Evolutionary conservation across 1,140 invertebrate genomes (phyloP), one percentile per base, ranked within the genome.

Genomic region (Drosophila nigrodunni): DNA sequence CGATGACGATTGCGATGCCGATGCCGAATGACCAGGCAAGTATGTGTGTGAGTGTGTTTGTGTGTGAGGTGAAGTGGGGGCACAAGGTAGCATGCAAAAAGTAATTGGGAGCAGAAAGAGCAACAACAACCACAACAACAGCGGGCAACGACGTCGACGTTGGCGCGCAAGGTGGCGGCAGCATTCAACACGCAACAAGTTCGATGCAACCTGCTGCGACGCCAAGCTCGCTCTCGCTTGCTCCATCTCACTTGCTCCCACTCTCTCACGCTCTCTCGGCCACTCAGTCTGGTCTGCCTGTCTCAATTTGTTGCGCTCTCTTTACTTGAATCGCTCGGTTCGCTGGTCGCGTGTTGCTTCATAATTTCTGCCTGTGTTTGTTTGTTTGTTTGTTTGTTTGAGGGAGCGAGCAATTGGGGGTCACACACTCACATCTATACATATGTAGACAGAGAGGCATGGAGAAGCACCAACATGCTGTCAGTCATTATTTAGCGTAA

Each of bases 21-120:
- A 52, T 82, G 61, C 47, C 52, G 50, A 72, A 60, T 70, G 66
- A 69, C 58, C 73, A 76, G 39, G 57, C 66, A 67, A 39, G 15
- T 11, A 18, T 41, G 58, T 64, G 65, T 21, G 39, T 50, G 30
- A 54, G 68, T 39, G 37, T 52, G 35, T 46, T 41, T 61, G 13
- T 67, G 73, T 76, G 74, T 80, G 78, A 73, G 82, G 82, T 85
- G 78, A 85, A 85, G 82, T 85, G 82, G 82, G 82, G 78, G 82
- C 82, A 81, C 82, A 86, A 86, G 82, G 82, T 86, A 86, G 75
- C 82, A 86, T 86, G 82, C 82, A 87, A 86, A 86, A 86, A 87
- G 82, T 87, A 87, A 86, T 86, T 86, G 82, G 82, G 82, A 87
- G 82, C 82, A 86, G 82, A 86, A 86, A 86, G 82, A 86, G 82